Conservation (phyloP, 1,140 invertebrate species). For the Lucilia sericata region DNA sequence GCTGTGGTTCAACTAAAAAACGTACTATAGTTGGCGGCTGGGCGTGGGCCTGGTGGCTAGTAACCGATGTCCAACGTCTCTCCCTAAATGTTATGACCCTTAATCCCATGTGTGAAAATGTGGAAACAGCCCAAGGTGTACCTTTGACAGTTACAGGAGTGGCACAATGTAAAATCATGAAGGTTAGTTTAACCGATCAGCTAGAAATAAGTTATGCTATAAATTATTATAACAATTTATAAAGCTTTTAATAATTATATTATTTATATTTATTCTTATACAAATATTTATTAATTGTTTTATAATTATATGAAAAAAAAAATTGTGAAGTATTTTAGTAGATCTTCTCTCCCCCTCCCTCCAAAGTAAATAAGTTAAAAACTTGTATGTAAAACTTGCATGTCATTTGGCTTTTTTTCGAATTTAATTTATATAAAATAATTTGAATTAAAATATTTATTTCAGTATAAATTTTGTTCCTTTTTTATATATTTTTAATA, state of each 20-base stretch:
- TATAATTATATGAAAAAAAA: background rate
- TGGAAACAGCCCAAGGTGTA: slow-evolving; percentile 95
- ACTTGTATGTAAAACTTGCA: slow-evolving; percentile 25
- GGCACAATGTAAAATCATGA: slow-evolving; percentile 98
- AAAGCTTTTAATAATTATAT: slow-evolving; percentile 26
- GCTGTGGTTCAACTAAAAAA: slow-evolving; percentile 90
- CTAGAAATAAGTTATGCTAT: slow-evolving; percentile 7
- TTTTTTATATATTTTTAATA: background rate
- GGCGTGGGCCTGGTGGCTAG: slow-evolving; percentile 98
- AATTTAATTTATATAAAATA: slow-evolving; percentile 5
- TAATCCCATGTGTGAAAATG: slow-evolving; percentile 95
- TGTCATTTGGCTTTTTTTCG: slow-evolving; percentile 6
- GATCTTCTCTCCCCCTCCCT: background rate
- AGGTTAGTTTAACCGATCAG: slow-evolving; percentile 66
- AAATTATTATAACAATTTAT: no score
- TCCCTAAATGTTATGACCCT: slow-evolving; percentile 95
- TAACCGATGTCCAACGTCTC: slow-evolving; percentile 93
- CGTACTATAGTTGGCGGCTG: slow-evolving; percentile 96
- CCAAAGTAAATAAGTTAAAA: background rate
- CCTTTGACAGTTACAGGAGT: slow-evolving; percentile 96
- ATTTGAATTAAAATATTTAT: background rate
- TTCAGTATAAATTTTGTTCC: no score
- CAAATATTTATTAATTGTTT: slow-evolving; percentile 15
- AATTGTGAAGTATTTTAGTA: background rate
- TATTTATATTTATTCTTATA: background rate